These are phyloP conservation scores for Mesoligia furuncula DNA, from an alignment of 2,888 invertebrate species.

Conservation along the genomic window DNA sequence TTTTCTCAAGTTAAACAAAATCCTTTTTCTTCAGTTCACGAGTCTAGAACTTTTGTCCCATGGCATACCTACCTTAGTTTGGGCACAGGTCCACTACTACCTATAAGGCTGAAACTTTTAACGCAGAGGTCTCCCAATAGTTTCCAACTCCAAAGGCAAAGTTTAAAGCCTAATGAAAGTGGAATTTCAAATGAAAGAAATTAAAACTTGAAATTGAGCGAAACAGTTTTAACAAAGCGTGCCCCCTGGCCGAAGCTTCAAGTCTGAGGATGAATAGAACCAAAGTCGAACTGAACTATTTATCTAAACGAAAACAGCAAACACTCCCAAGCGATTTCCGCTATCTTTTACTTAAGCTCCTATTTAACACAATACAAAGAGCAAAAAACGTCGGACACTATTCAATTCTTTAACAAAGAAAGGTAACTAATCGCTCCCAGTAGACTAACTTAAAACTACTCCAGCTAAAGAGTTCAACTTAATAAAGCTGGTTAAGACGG, in stretches of 20 bases:
- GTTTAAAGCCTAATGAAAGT: neutral
- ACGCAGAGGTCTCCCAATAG: neutral
- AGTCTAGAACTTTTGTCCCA: neutral
- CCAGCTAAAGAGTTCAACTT: conserved; percentile 74
- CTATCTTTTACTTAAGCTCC: conserved; percentile 43
- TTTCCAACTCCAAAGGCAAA: neutral
- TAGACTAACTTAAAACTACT: conserved; percentile 68
- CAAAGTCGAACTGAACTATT: conserved; percentile 33
- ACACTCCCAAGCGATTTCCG: conserved; percentile 19
- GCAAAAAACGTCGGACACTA: conserved; percentile 51
- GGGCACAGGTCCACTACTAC: neutral
- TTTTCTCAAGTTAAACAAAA: neutral
- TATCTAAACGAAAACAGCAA: conserved; percentile 42
- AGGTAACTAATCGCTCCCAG: conserved; percentile 66
- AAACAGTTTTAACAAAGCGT: conserved; percentile 37
- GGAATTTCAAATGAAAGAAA: conserved; percentile 22
- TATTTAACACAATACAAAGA: conserved; percentile 60
- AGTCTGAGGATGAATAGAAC: conserved; percentile 19
- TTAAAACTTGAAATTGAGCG: neutral
- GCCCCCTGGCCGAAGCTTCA: neutral
- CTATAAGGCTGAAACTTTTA: neutral
- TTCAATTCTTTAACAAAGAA: conserved; percentile 66
- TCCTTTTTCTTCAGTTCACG: neutral
- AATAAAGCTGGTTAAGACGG: conserved; percentile 74
- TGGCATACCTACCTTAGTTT: neutral